Evolutionary conservation across 2,113 vertebrate species (phyloP).

Genomic region (Struthidea cinerea): DNA sequence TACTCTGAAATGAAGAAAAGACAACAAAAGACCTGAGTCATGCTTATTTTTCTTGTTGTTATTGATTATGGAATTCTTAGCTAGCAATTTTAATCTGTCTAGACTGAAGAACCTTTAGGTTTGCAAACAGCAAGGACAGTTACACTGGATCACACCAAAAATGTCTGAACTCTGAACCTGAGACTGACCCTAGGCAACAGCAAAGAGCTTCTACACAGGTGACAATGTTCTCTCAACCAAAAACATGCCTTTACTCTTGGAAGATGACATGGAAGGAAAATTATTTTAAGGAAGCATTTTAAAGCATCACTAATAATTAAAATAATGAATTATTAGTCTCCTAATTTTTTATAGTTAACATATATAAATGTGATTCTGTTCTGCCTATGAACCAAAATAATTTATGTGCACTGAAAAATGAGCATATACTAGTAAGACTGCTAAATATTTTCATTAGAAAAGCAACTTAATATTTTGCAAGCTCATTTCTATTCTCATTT

Average conservation of each 20-base stretch:
- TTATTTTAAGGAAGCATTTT: not conserved
- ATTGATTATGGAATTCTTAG: not conserved
- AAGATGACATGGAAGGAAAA: not conserved
- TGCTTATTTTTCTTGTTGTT: not conserved
- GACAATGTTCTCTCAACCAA: not conserved
- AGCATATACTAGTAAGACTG: not conserved
- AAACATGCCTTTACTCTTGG: not conserved
- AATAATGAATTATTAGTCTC: not conserved
- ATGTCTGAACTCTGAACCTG: not conserved
- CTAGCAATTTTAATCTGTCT: not conserved
- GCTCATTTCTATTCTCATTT: not conserved
- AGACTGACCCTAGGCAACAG: not conserved
- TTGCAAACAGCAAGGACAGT: not conserved
- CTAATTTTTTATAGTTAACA: not conserved
- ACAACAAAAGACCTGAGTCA: not conserved
- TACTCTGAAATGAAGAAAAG: constrained; percentile 81
- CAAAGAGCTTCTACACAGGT: not conserved
- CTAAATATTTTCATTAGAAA: not conserved
- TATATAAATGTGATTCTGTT: not conserved
- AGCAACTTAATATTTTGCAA: not conserved
- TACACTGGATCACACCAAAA: not conserved
- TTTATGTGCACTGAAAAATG: not conserved
- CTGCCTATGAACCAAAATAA: not conserved
- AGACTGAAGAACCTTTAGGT: not conserved
- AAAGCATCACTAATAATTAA: not conserved